Conservation (phyloP, 1,140 invertebrate genomes). For the Pachypsylla venusta region DNA sequence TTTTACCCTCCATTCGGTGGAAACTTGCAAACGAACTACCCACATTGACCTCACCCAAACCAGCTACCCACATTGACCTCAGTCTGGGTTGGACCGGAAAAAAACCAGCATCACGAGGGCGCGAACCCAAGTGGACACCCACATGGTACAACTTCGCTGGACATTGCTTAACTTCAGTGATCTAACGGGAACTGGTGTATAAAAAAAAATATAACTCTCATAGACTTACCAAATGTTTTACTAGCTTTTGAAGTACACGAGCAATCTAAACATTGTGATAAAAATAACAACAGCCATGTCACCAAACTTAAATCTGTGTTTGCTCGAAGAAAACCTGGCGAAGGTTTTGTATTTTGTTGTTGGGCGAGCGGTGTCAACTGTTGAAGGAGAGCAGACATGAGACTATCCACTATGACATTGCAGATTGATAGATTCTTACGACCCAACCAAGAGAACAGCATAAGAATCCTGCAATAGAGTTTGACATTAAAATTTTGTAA, state of each 20-base stretch:
- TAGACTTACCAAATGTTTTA: constrained; percentile 23
- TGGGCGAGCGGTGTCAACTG: constrained; percentile 31
- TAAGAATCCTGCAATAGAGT: constrained; percentile 60
- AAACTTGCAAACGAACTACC: too few species aligned
- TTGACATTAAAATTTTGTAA: too few species aligned
- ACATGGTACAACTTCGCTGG: too few species aligned
- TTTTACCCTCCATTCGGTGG: too few species aligned
- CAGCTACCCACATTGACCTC: too few species aligned
- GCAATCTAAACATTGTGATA: constrained; percentile 57
- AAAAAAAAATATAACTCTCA: too few species aligned
- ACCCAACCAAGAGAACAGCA: constrained; percentile 70
- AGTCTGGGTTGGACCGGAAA: too few species aligned
- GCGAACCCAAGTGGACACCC: too few species aligned
- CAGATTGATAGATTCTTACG: constrained; percentile 50
- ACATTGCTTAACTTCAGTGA: too few species aligned
- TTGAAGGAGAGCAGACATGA: constrained; percentile 32
- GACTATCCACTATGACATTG: constrained; percentile 29
- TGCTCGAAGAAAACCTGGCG: constrained; percentile 25
- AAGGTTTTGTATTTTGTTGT: constrained; percentile 19
- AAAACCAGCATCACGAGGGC: too few species aligned
- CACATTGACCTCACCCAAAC: too few species aligned
- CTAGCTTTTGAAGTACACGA: constrained; percentile 20
- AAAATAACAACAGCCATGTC: constrained; percentile 62
- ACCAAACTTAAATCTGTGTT: constrained; percentile 47
- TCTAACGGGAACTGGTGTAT: too few species aligned